Percentiles rank a stretch among this genome's conserved stretches.
Evolutionary conservation across 2,797 vertebrate genomes (phyloP).

Genomic region (Lophotriccus pileatus): DNA sequence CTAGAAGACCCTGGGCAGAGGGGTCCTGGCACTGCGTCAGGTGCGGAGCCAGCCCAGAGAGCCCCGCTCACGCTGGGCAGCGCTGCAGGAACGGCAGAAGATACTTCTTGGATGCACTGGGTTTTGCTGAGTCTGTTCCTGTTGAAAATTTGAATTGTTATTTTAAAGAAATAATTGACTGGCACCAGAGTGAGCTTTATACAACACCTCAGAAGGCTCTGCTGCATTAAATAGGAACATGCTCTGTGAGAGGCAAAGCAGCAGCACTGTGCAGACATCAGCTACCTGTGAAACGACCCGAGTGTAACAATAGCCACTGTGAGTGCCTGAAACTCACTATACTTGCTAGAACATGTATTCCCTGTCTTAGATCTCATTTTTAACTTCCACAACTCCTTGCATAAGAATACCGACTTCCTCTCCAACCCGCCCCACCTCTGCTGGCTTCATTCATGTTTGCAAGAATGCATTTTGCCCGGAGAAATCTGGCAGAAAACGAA

Average conservation of each 20-base stretch:
- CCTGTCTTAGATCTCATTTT: slow-evolving; percentile 62
- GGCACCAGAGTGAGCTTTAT: not conserved
- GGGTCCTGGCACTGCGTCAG: rapidly evolving
- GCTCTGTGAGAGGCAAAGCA: not conserved
- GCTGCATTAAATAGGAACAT: not conserved
- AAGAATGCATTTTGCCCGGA: slow-evolving; percentile 79
- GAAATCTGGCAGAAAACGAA: slow-evolving; percentile 80
- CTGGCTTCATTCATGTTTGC: slow-evolving; percentile 73
- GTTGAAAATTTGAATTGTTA: not conserved
- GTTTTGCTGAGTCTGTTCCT: not conserved
- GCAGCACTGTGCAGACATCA: not conserved
- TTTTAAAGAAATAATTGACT: not conserved
- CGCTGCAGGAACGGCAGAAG: not conserved
- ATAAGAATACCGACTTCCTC: slow-evolving; percentile 55
- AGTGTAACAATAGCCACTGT: not conserved
- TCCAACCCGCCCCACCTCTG: slow-evolving; percentile 77
- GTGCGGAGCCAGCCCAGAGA: rapidly evolving
- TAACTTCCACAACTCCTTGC: slow-evolving; percentile 70
- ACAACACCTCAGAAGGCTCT: not conserved
- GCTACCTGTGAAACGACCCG: not conserved
- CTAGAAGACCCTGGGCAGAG: not conserved
- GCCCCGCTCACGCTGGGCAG: not conserved
- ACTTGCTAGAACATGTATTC: slow-evolving; percentile 78
- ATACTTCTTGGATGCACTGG: not conserved
- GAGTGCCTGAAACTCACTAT: not conserved